A percentile compares a stretch with the other conserved stretches of the same genome.
These are phyloP conservation scores for Molothrus ater DNA, from an alignment of 2,797 vertebrate species.

Conservation along the genomic window DNA sequence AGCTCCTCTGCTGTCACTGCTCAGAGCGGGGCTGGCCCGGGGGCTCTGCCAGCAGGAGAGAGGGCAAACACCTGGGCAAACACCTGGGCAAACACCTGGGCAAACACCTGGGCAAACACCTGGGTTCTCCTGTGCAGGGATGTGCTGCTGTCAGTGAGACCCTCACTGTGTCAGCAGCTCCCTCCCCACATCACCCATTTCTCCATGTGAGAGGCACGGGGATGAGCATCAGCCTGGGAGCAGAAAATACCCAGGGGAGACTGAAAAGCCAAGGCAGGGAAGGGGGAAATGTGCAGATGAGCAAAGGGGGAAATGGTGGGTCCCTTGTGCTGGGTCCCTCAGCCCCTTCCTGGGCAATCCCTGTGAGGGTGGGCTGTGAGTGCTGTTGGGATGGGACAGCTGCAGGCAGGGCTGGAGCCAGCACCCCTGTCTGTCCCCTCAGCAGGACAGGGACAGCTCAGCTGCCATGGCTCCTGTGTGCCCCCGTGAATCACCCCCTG, in stretches of 20 bases:
- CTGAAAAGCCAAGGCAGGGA: neutral
- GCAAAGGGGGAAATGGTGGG: neutral
- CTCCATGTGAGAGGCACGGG: rapidly evolving
- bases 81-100: neutral
- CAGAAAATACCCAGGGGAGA: neutral
- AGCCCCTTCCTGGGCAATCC: neutral
- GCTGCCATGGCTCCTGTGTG: rapidly evolving
- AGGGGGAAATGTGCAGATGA: neutral
- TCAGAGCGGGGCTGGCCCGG: rapidly evolving
- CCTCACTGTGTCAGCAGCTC: neutral
- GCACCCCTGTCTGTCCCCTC: rapidly evolving
- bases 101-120: neutral
- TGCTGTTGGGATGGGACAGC: rapidly evolving
- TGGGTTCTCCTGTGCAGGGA: neutral
- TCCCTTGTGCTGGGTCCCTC: neutral
- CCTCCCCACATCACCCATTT: neutral
- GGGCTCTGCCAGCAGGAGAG: neutral
- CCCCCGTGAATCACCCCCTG: neutral
- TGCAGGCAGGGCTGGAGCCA: neutral
- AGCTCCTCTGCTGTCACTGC: rapidly evolving
- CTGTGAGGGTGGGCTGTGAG: neutral
- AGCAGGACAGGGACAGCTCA: neutral
- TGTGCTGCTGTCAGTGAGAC: neutral
- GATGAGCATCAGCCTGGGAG: neutral
- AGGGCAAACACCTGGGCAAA: neutral